Evolutionary conservation across 92 coral and sea anemone genomes (phyloP).

Genomic region (Porites divaricata): DNA sequence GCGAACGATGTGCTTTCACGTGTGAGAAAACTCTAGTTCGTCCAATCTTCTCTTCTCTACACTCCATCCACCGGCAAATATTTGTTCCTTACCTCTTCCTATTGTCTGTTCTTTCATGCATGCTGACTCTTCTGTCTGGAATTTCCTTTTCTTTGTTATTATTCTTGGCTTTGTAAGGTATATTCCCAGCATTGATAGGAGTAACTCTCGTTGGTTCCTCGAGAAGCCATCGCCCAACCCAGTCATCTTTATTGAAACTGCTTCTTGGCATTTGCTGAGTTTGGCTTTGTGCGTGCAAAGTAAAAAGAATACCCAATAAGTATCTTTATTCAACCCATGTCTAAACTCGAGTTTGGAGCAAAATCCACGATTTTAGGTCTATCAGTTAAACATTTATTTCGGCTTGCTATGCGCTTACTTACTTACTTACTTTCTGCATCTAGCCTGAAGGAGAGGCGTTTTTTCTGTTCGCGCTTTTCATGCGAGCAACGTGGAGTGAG

Average conservation of each 20-base stretch:
- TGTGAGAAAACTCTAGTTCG: too few species aligned
- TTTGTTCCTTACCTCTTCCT: slow-evolving; percentile 14
- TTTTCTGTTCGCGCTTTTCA: too few species aligned
- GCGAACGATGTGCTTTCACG: too few species aligned
- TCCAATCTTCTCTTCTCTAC: too few species aligned
- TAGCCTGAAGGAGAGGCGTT: too few species aligned
- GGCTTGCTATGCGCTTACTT: too few species aligned
- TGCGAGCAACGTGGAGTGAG: too few species aligned
- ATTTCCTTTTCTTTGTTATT: slow-evolving; percentile 3
- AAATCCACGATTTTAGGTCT: too few species aligned
- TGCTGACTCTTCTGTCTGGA: slow-evolving; percentile 22
- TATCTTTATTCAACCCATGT: background rate
- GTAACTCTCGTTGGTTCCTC: slow-evolving; percentile 27
- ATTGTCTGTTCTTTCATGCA: slow-evolving; percentile 2
- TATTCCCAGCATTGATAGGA: background rate
- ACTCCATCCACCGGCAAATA: too few species aligned
- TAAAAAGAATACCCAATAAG: background rate
- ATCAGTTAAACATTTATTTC: too few species aligned
- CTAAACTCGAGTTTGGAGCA: background rate
- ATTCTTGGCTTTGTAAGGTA: slow-evolving; percentile 10
- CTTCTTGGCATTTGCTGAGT: background rate
- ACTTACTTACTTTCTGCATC: too few species aligned
- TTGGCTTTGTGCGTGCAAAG: slow-evolving; percentile 2
- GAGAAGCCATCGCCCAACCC: slow-evolving; percentile 82
- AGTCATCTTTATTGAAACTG: slow-evolving; percentile 30